phyloP scores from a whole-genome alignment of 2,113 vertebrate genomes.

The Zingel zingel region DNA sequence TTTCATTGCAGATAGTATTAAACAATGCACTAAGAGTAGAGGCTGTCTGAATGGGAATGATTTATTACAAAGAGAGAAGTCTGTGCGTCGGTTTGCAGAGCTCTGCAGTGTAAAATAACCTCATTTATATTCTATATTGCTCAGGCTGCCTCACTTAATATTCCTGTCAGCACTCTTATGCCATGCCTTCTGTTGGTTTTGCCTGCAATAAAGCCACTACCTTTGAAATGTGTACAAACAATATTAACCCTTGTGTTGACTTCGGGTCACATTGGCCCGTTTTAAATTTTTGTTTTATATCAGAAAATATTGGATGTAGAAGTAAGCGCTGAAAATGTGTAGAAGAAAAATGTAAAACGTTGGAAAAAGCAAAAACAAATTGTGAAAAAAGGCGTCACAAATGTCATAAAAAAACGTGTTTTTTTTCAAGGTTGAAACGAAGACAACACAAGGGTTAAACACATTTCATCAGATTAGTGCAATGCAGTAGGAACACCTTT shows the following conservation, averaged over 20 bases:
- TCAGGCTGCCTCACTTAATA: conserved; percentile 86
- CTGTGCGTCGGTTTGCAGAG: conserved; percentile 85
- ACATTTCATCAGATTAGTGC: conserved; percentile 81
- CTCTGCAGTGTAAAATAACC: conserved; percentile 88
- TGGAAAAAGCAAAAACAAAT: too few species aligned
- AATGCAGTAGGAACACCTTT: conserved; percentile 59
- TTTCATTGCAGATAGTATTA: conserved; percentile 87
- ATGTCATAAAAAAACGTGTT: too few species aligned
- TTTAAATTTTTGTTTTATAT: too few species aligned
- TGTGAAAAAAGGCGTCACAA: too few species aligned
- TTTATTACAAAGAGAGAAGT: conserved; percentile 89
- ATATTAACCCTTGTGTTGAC: too few species aligned
- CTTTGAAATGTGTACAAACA: conserved; percentile 85
- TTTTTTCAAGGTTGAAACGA: too few species aligned
- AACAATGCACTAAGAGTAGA: conserved; percentile 88
- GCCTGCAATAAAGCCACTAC: conserved; percentile 80
- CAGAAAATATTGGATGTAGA: too few species aligned
- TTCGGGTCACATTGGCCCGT: too few species aligned
- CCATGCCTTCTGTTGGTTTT: conserved; percentile 83
- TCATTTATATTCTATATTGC: conserved; percentile 92
- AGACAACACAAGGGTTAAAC: too few species aligned
- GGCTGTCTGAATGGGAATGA: conserved; percentile 88
- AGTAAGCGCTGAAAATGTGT: too few species aligned
- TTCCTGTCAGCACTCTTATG: conserved; percentile 86
- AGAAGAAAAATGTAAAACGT: too few species aligned